These are phyloP conservation scores for Monochamus saltuarius DNA, from an alignment of 1,140 invertebrate genomes.

Conservation along the genomic window DNA sequence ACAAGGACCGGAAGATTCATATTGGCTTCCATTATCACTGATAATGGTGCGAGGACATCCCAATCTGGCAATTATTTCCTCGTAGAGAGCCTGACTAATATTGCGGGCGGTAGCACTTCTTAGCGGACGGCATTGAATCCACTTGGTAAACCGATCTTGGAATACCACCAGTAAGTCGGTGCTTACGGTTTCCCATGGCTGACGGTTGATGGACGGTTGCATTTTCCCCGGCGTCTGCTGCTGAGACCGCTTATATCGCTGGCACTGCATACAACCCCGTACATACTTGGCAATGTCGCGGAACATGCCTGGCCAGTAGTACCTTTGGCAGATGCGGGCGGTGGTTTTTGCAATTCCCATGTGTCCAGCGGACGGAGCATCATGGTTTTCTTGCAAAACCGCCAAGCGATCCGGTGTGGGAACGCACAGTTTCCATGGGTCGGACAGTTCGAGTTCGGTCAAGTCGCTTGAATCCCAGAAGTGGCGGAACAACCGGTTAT, in stretches of 20 bases:
- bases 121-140: constrained; percentile 32
- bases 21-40: constrained; percentile 54
- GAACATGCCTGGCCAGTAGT: constrained; percentile 44
- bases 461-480: constrained; percentile 22
- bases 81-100: constrained; percentile 35
- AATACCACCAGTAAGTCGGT: constrained; percentile 52
- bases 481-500: constrained; percentile 38
- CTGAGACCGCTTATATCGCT: constrained; percentile 41
- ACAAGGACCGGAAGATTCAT: constrained; percentile 3
- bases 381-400: constrained; percentile 31
- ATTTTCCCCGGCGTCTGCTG: constrained; percentile 38
- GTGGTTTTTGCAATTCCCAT: constrained; percentile 42
- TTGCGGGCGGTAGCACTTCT: constrained; percentile 34
- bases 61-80: constrained; percentile 39
- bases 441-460: constrained; percentile 6
- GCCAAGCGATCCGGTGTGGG: constrained; percentile 15
- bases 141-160: constrained; percentile 34
- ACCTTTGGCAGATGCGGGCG: constrained; percentile 18
- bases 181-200: constrained; percentile 46
- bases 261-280: constrained; percentile 34
- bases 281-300: constrained; percentile 31
- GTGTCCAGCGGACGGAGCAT: constrained; percentile 35
- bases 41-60: constrained; percentile 44
- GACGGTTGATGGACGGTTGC: constrained; percentile 36
- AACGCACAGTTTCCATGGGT: constrained; percentile 26